These are phyloP conservation scores for Agrotis exclamationis DNA, from an alignment of 2,888 invertebrate species.

Conservation along the genomic window DNA sequence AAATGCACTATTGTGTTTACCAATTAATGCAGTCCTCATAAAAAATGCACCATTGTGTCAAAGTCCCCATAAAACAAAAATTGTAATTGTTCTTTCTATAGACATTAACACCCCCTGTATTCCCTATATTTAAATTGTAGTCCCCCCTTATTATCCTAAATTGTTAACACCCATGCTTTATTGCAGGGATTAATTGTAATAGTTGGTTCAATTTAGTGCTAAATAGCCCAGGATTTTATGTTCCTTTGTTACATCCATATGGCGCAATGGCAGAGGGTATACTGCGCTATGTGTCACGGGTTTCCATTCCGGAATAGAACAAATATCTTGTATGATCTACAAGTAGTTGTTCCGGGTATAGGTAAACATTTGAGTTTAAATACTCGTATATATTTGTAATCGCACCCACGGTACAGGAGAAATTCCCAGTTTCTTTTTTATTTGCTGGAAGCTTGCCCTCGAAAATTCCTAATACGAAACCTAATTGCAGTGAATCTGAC, in stretches of 20 bases:
- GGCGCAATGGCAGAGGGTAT: too few relatives aligned
- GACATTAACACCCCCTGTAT: slow-evolving; percentile 22
- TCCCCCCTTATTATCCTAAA: slow-evolving; percentile 11
- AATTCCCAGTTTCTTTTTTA: neutral
- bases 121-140: slow-evolving; percentile 1
- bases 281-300: too few relatives aligned
- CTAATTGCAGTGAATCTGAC: too few relatives aligned
- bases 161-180: slow-evolving; percentile 23
- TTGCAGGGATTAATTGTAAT: slow-evolving; percentile 4
- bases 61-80: neutral
- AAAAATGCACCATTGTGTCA: too few relatives aligned
- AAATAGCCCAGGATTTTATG: slow-evolving; percentile 5
- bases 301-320: too few relatives aligned
- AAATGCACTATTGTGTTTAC: too few relatives aligned
- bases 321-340: too few relatives aligned
- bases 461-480: neutral
- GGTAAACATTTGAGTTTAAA: too few relatives aligned
- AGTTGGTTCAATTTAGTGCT: slow-evolving; percentile 1
- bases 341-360: too few relatives aligned
- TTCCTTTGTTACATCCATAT: neutral
- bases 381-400: too few relatives aligned
- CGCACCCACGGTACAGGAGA: too few relatives aligned
- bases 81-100: slow-evolving; percentile 6
- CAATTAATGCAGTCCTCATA: too few relatives aligned
- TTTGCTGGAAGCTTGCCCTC: neutral